A percentile compares a stretch with the other conserved stretches of the same genome.
Conservation (phyloP, 2,113 vertebrate genomes). For the Propithecus coquereli region DNA sequence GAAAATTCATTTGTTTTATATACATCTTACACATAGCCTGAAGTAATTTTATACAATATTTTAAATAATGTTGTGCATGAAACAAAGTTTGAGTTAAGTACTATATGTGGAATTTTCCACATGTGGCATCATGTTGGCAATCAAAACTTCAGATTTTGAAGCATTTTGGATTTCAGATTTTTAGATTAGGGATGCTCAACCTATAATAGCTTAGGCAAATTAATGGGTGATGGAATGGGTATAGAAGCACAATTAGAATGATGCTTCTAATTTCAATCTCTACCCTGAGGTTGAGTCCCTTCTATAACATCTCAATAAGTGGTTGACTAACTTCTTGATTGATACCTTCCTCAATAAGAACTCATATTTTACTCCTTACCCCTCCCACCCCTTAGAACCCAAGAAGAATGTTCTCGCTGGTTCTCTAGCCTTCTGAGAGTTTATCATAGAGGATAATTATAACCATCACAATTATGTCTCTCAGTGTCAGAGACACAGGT, state of each 20-base stretch:
- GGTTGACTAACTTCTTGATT: conserved; percentile 18
- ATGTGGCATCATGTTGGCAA: neutral
- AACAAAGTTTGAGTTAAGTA: neutral
- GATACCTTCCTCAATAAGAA: conserved; percentile 31
- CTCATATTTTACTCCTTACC: conserved; percentile 40
- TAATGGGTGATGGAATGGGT: conserved; percentile 4
- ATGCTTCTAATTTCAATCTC: conserved; percentile 6
- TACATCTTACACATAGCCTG: neutral
- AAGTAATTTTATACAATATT: neutral
- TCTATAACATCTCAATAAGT: neutral
- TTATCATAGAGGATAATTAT: conserved; percentile 45
- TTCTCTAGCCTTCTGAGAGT: conserved; percentile 42
- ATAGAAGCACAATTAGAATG: conserved; percentile 28
- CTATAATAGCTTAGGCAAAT: neutral
- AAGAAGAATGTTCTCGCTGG: conserved; percentile 13
- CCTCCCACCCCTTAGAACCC: neutral
- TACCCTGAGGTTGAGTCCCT: neutral
- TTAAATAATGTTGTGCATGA: neutral
- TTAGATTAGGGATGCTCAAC: neutral
- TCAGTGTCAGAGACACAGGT: conserved; percentile 34
- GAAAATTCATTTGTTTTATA: neutral
- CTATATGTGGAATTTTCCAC: neutral
- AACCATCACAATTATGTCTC: conserved; percentile 31
- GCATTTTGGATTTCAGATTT: neutral
- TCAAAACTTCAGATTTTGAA: neutral